A percentile compares a stretch with the other conserved stretches of the same genome.
Evolutionary conservation across 1,140 invertebrate genomes (phyloP).

Genomic region (Homalodisca vitripennis): DNA sequence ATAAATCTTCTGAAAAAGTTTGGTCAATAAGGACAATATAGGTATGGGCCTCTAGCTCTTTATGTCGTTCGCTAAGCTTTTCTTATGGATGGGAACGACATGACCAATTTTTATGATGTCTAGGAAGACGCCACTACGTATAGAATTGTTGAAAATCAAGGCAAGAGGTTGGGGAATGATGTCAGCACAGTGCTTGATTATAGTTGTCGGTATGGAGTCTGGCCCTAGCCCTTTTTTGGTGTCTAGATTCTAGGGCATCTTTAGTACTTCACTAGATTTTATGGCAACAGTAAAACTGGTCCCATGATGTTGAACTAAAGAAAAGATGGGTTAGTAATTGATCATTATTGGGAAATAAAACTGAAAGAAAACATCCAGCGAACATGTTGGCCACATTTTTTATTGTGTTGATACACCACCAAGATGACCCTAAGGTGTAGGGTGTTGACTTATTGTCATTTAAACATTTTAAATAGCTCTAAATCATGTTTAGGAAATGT

Average conservation of each 20-base stretch:
- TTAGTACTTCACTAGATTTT: background rate
- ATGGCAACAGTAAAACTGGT: background rate
- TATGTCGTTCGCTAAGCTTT: too few species aligned
- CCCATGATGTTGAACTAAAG: background rate
- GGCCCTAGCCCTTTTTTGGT: background rate
- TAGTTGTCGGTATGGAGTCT: background rate
- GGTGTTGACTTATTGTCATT: background rate
- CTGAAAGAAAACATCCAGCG: background rate
- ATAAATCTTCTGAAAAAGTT: background rate
- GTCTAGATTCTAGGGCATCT: background rate
- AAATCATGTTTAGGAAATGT: background rate
- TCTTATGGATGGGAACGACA: background rate
- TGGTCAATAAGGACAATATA: background rate
- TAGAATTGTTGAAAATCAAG: background rate
- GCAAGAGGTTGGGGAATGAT: background rate
- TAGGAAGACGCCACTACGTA: background rate
- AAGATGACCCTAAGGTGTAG: background rate
- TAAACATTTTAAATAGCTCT: background rate
- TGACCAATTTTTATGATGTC: background rate
- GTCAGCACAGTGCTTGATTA: background rate
- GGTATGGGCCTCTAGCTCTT: background rate
- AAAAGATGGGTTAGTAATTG: background rate
- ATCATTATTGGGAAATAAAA: background rate
- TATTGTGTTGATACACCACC: background rate
- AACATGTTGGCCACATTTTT: background rate